These are phyloP conservation scores for Drosophila lini DNA, from an alignment of 1,140 invertebrate species.

Conservation along the genomic window DNA sequence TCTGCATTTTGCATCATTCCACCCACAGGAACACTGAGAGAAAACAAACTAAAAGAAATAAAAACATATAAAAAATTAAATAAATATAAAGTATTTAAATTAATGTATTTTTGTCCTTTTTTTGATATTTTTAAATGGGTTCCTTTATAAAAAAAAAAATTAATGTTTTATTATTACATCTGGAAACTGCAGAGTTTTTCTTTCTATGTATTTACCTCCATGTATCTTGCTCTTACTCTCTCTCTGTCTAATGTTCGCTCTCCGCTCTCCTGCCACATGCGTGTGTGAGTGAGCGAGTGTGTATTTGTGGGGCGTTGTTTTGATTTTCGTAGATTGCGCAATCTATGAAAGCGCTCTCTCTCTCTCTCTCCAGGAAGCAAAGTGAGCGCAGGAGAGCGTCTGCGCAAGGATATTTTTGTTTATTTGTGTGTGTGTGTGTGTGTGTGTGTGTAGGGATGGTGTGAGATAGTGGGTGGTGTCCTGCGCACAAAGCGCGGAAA, in stretches of 20 bases:
- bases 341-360: constrained; percentile 42
- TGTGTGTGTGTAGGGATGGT: background rate
- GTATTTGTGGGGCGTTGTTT: constrained; percentile 80
- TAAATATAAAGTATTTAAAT: no score
- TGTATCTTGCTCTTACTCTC: background rate
- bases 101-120: no score
- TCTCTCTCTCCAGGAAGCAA: constrained; percentile 45
- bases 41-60: background rate
- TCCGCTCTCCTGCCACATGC: background rate
- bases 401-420: constrained; percentile 19
- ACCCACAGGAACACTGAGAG: constrained; percentile 10
- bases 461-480: constrained; percentile 21
- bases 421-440: background rate
- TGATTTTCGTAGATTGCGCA: constrained; percentile 80
- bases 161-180: no score
- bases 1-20: constrained; percentile 11
- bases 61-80: background rate
- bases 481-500: constrained; percentile 80
- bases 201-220: background rate
- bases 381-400: constrained; percentile 7
- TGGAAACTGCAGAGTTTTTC: background rate
- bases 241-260: constrained; percentile 2
- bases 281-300: constrained; percentile 3
- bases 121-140: no score
- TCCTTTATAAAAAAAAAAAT: no score